Conservation (phyloP, 2,113 vertebrate genomes). For the Lepus europaeus region DNA sequence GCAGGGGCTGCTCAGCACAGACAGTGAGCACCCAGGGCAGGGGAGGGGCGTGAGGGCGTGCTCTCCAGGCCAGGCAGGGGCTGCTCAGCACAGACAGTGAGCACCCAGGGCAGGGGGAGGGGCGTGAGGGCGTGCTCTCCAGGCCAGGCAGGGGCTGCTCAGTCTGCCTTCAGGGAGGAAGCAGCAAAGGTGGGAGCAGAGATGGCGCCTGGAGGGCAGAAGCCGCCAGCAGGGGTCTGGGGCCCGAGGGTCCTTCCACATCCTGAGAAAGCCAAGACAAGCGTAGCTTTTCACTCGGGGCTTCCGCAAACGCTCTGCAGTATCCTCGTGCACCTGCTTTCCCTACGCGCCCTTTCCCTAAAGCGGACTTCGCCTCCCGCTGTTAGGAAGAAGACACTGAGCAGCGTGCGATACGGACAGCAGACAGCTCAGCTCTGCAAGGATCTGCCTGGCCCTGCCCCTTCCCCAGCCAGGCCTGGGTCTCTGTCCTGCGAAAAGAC, state of each 20-base stretch:
- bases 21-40: background rate
- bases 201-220: background rate
- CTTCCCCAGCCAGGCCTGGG: background rate
- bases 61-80: background rate
- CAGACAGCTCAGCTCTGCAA: background rate
- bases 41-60: background rate
- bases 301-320: too few relatives aligned
- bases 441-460: background rate
- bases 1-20: background rate
- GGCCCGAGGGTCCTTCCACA: too few relatives aligned
- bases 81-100: background rate
- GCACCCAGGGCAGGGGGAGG: background rate
- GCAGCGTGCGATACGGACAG: background rate
- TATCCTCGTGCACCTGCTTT: background rate
- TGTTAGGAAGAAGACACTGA: background rate
- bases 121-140: background rate
- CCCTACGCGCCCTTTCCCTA: too few relatives aligned
- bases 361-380: too few relatives aligned
- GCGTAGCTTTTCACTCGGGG: too few relatives aligned
- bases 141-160: background rate
- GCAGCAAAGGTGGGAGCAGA: background rate
- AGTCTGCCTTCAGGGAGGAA: conserved; percentile 7
- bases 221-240: background rate
- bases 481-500: background rate
- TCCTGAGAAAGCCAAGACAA: too few relatives aligned